phyloP scores from a whole-genome alignment of 1,140 invertebrate species.

The Drosophila serrata region DNA sequence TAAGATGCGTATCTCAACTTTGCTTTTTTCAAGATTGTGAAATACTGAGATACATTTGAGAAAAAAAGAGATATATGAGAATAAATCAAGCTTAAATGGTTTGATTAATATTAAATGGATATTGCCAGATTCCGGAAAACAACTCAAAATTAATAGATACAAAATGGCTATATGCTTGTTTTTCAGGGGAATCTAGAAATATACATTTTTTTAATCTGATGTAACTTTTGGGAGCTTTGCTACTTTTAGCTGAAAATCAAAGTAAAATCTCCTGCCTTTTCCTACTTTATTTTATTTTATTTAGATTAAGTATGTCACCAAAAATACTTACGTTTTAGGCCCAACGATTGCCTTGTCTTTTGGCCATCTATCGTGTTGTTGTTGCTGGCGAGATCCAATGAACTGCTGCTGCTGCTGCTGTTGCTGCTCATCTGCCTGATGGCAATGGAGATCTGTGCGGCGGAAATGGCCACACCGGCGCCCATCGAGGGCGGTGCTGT shows the following conservation, averaged over 20 bases:
- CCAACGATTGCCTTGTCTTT: conserved; percentile 23
- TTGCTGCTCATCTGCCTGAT: conserved; percentile 3
- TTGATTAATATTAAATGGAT: too few relatives aligned
- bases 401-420: neutral
- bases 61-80: too few relatives aligned
- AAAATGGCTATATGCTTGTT: neutral
- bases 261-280: neutral
- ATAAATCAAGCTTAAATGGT: too few relatives aligned
- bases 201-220: conserved; percentile 4
- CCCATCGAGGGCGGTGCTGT: conserved; percentile 17
- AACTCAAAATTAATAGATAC: neutral
- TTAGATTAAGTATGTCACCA: too few relatives aligned
- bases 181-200: neutral
- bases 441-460: conserved; percentile 3
- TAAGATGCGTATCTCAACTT: neutral
- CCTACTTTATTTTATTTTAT: too few relatives aligned
- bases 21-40: neutral
- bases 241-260: neutral
- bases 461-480: conserved; percentile 32
- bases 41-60: neutral
- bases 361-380: conserved; percentile 5
- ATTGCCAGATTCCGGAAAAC: neutral
- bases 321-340: conserved; percentile 57
- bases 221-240: neutral
- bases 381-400: conserved; percentile 22